A percentile compares a stretch with the other conserved stretches of the same genome.
phyloP scores from a whole-genome alignment of 2,888 invertebrate species.

The Nephrotoma guestfalica region DNA sequence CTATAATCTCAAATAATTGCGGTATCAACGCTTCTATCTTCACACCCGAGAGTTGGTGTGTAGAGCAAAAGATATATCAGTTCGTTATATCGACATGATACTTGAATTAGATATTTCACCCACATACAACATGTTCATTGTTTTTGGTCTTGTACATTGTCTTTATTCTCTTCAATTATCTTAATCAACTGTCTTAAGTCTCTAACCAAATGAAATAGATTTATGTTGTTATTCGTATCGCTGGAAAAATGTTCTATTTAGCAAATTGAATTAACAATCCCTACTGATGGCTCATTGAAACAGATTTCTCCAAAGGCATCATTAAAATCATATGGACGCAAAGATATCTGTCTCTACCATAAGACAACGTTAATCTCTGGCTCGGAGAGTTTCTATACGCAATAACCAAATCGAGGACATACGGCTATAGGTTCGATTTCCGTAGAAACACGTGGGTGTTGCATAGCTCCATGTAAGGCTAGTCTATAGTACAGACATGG shows the following conservation, averaged over 20 bases:
- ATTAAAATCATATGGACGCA: too few relatives aligned
- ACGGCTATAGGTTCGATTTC: too few relatives aligned
- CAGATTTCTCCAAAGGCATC: too few relatives aligned
- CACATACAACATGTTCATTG: background rate
- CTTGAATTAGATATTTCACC: background rate
- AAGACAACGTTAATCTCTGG: too few relatives aligned
- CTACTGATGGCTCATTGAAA: too few relatives aligned
- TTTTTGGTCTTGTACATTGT: background rate
- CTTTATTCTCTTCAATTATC: background rate
- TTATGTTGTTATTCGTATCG: background rate
- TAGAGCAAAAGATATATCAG: background rate
- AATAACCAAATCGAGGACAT: rapidly evolving
- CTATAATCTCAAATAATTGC: background rate
- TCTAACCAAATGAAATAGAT: background rate
- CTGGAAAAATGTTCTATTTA: background rate
- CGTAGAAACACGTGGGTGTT: too few relatives aligned
- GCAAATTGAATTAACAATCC: background rate
- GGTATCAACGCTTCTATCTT: background rate
- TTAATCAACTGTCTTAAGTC: background rate
- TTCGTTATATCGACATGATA: background rate
- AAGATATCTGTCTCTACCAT: too few relatives aligned
- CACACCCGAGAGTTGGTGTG: background rate
- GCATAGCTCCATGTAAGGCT: too few relatives aligned
- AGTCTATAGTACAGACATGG: too few relatives aligned
- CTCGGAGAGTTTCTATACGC: too few relatives aligned